Base-by-base conservation (phyloP, 1,140 invertebrate genomes). In the Drosophila pectinifera region DNA sequence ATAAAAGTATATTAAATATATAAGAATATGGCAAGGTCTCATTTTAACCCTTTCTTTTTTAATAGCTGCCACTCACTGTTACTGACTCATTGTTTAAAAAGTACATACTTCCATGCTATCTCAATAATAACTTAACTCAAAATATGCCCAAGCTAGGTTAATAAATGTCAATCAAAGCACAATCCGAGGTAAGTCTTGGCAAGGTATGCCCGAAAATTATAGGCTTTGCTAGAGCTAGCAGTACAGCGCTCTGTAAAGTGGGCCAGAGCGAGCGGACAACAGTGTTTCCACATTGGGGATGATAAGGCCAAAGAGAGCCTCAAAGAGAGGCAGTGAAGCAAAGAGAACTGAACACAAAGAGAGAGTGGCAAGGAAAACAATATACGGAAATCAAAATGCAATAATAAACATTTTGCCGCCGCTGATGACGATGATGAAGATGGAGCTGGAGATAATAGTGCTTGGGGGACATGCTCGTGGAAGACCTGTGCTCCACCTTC, bases 311-410 rank as follows among this genome's bases (percentile, higher is more conserved):
- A 67, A 75, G 53, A 64, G 59, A 65, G 11, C 22, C 11, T 8
- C 34, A 53, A 39, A 46, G 45, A 55, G 57, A 22, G 10, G 3
- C 10, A 22, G 28, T 59, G 53, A 77, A 34, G 8, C 13, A 16
- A 46, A 61, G 46, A 59, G 31, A 20, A 8, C 8, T 8, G 28
- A 41, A 38, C n/a, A 45, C 28, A 45, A 31, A 61, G 61, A 55
- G 48, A 55, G 61, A 63, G 70, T 36, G 48, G 54, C 69, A 78
- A 54, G 43, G 38, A 68, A 65, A 62, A 58, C 69, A 65, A 75
- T 72, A 79, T 83, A 79, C 83, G 83, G 83, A 86, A 86, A 88
- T 86, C 65, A 82, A 86, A 86, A 86, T 86, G 78, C 78, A 86
- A 86, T 88, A 86, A 79, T 88, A 88, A 86, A 79, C 79, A 85